These are phyloP conservation scores for Oryzaephilus surinamensis DNA, from an alignment of 1,140 invertebrate species.

Conservation along the genomic window DNA sequence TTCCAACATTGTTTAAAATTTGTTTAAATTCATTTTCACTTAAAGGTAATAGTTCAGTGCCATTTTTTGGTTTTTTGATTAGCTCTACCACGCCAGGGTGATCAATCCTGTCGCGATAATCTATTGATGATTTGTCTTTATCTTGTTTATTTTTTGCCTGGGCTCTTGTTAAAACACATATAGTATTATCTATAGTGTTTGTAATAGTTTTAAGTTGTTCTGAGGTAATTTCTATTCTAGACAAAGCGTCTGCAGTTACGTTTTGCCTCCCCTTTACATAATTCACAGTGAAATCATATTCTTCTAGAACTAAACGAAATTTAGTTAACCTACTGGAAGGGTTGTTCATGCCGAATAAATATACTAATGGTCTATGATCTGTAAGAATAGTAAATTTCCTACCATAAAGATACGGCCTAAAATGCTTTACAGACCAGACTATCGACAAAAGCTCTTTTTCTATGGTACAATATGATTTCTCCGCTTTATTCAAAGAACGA, in stretches of 20 bases:
- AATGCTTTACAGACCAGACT: neutral
- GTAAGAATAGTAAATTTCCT: neutral
- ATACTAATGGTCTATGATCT: neutral
- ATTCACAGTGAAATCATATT: neutral
- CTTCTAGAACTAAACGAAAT: neutral
- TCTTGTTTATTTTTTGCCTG: neutral
- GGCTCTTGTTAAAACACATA: neutral
- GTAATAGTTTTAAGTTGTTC: too few species aligned
- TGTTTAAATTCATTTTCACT: conserved; percentile 1
- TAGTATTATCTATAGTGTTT: neutral
- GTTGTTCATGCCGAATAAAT: neutral
- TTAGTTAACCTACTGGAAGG: neutral
- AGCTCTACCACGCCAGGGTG: neutral
- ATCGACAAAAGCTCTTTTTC: neutral
- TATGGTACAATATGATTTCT: neutral
- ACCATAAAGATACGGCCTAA: neutral
- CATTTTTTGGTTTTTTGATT: neutral
- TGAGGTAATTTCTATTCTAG: neutral
- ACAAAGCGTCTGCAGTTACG: neutral
- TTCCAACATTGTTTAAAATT: neutral
- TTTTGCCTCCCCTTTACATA: neutral
- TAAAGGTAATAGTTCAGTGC: neutral
- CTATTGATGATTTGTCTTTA: neutral
- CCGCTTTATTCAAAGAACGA: neutral
- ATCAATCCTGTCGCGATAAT: neutral